These are phyloP conservation scores for Petrocephalus schoutedeni DNA, from an alignment of 2,797 vertebrate genomes.

Conservation along the genomic window DNA sequence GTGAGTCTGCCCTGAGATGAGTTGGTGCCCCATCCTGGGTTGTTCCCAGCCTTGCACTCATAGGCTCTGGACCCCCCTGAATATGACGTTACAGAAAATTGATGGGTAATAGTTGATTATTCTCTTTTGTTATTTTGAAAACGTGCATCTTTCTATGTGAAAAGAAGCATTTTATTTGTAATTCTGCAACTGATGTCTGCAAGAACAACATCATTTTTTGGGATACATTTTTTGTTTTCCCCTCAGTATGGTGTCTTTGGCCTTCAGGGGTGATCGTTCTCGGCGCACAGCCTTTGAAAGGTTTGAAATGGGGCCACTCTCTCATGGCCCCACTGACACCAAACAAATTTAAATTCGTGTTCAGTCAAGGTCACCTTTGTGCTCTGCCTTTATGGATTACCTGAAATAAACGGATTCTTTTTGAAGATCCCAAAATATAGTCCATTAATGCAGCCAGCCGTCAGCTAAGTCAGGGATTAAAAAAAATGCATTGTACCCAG, in stretches of 20 bases:
- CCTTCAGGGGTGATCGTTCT: background rate
- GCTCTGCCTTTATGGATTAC: background rate
- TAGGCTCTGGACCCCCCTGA: background rate
- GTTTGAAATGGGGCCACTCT: background rate
- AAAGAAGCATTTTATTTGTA: background rate
- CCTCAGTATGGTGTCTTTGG: background rate
- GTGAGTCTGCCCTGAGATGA: background rate
- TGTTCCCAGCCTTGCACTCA: background rate
- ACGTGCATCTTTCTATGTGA: background rate
- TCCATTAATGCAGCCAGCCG: background rate
- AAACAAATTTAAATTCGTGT: slow-evolving; percentile 4
- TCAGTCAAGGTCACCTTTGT: background rate
- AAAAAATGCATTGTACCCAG: background rate
- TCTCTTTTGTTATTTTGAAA: background rate
- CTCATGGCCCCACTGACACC: background rate
- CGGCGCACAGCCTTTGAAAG: background rate
- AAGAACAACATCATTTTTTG: background rate
- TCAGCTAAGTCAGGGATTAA: background rate
- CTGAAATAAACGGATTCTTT: background rate
- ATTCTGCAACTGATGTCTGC: background rate
- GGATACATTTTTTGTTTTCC: background rate
- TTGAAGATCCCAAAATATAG: background rate
- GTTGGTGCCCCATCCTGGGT: background rate
- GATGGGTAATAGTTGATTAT: background rate
- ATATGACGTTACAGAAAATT: background rate